Base-by-base conservation (phyloP, 2,113 vertebrate species). In the Myiagra hebetior region DNA sequence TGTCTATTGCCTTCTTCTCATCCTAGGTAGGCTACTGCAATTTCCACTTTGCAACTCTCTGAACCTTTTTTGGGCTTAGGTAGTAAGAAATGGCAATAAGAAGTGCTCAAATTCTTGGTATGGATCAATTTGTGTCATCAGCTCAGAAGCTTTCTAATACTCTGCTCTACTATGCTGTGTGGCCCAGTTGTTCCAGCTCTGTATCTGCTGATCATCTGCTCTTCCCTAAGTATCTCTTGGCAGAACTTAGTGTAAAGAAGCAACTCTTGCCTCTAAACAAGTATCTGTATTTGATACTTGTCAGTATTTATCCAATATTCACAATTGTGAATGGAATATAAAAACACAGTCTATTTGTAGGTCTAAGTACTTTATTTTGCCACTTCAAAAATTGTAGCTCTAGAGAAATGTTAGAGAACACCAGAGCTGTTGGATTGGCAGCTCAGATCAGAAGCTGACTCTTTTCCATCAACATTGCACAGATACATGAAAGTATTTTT, bases 111-210 rank as follows among this genome's bases (percentile, higher is more conserved):
- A 64, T 70, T 41, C 55, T 87, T 5, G 2, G 4, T 72, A 37
- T 44, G 26, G 77, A 87, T 91, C 22, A 62, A 87, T 96, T 94
- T 95, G 46, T 91, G 76, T 91, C 86, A 89, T 80, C 53, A 93
- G 69, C 69, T 95, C 78, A 94, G 91, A 90, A 87, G 37, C 50
- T 91, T 65, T 62, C 74, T 97, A 94, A 84, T 85, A 85, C 92
- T 94, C 93, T 91, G 31, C 47, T 95, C 44, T 76, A 17, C 73
- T 59, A 30, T 94, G 78, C 59, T 75, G n/a, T 22, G 53, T 75
- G 95, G 69, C 28, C 77, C 68, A 88, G 52, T 93, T 95, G 74
- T 81, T 91, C 50, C 89, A 93, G 27, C 33, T 94, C 72, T 90
- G 26, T 79, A 76, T 78, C 62, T 97, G 79, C 76, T 95, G 81